A percentile compares a stretch with the other conserved stretches of the same genome.
Conservation (phyloP, 2,113 vertebrate species). For the Pelecanoides urinatrix region DNA sequence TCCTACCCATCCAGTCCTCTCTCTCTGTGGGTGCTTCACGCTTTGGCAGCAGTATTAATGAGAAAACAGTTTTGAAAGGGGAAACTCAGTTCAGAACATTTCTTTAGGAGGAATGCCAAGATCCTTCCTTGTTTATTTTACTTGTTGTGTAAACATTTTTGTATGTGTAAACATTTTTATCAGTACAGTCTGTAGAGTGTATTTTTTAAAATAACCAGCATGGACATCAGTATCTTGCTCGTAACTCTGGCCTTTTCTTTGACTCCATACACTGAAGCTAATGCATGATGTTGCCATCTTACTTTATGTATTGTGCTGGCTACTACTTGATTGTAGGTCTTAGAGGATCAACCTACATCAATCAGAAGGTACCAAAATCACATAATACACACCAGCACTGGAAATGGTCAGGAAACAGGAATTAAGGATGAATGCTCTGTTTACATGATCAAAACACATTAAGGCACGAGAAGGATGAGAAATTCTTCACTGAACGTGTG, state of each 20-base stretch:
- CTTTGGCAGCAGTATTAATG: constrained; percentile 10
- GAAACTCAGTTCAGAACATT: constrained; percentile 20
- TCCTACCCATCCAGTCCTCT: not conserved
- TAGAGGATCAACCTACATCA: not conserved
- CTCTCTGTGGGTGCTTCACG: not conserved
- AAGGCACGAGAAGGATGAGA: not conserved
- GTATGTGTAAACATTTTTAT: constrained; percentile 17
- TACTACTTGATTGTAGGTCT: not conserved
- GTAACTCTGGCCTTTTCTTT: not conserved
- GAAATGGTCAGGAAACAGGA: not conserved
- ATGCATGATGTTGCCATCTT: not conserved
- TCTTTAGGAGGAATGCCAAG: constrained; percentile 25
- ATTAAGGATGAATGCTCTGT: constrained; percentile 19
- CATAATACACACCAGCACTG: not conserved
- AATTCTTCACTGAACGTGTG: not conserved
- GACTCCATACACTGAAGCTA: not conserved
- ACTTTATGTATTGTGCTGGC: not conserved
- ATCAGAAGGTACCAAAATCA: not conserved
- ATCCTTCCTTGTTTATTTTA: constrained; percentile 24
- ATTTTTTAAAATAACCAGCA: not conserved
- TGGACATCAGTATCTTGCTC: not conserved
- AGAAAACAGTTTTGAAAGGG: constrained; percentile 39
- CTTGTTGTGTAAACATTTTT: constrained; percentile 27
- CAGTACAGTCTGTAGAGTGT: not conserved
- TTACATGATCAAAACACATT: not conserved